These are phyloP conservation scores for Tinamus major DNA, from an alignment of 2,797 vertebrate species.

Conservation along the genomic window DNA sequence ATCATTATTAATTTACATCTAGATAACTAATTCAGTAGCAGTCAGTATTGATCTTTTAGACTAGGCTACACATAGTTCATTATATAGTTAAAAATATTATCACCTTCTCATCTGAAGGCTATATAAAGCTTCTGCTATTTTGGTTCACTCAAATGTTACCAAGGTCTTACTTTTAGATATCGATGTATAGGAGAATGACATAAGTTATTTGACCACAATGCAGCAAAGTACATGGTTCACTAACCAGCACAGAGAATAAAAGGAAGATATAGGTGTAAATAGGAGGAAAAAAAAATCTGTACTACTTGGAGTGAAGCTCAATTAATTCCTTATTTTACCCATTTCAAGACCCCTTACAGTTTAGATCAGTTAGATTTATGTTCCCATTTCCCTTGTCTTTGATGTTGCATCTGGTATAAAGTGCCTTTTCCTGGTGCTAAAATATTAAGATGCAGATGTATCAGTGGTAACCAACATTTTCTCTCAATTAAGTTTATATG, in stretches of 20 bases:
- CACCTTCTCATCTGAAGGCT: not conserved
- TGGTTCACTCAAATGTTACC: not conserved
- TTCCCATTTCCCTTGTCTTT: constrained; percentile 67
- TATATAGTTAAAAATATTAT: not conserved
- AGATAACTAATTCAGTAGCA: not conserved
- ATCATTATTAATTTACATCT: not conserved
- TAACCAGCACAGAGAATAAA: not conserved
- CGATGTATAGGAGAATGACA: not conserved
- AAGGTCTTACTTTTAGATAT: not conserved
- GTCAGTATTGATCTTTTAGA: not conserved
- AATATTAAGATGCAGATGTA: constrained; percentile 69
- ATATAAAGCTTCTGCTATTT: not conserved
- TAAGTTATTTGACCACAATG: not conserved
- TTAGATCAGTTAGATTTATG: constrained; percentile 74
- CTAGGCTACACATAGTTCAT: not conserved
- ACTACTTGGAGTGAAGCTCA: constrained; percentile 43
- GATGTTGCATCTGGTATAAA: constrained; percentile 69
- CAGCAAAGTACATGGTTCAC: not conserved
- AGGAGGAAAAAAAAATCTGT: not conserved
- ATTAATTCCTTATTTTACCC: constrained; percentile 72
- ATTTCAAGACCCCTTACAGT: constrained; percentile 66
- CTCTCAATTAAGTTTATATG: constrained; percentile 64
- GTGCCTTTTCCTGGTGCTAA: constrained; percentile 68
- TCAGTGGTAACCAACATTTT: constrained; percentile 71
- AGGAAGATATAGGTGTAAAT: constrained; percentile 18